Conservation (phyloP, 2,113 vertebrate genomes). For the Poecile atricapillus region DNA sequence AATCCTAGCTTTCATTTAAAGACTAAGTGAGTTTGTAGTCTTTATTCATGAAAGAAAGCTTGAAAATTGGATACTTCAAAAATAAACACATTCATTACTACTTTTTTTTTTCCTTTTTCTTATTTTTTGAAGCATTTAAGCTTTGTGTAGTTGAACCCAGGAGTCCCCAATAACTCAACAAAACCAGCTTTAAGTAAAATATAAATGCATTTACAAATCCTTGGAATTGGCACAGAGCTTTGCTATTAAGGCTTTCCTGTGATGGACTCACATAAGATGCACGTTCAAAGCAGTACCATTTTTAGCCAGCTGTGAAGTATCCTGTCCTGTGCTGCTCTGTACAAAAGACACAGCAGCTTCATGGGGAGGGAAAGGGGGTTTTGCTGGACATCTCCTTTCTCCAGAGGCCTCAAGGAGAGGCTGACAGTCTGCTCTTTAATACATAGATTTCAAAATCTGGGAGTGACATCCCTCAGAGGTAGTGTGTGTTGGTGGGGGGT, state of each 20-base stretch:
- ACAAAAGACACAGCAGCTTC: neutral
- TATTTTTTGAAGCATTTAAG: neutral
- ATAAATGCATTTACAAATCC: neutral
- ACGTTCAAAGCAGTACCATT: neutral
- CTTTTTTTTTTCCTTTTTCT: neutral
- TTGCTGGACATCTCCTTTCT: neutral
- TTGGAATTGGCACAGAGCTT: neutral
- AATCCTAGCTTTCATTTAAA: neutral
- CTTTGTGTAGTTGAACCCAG: neutral
- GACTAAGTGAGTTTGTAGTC: neutral
- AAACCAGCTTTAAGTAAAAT: neutral
- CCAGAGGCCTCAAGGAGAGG: neutral
- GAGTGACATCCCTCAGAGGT: neutral
- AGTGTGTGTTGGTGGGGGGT: neutral
- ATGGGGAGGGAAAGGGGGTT: neutral
- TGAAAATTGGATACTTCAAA: neutral
- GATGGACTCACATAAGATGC: neutral
- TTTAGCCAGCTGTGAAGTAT: neutral
- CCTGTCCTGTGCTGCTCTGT: neutral
- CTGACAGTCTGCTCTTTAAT: neutral
- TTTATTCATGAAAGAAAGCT: neutral
- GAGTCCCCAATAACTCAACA: neutral
- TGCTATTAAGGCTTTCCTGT: neutral
- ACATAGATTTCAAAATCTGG: neutral
- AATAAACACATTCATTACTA: neutral